phyloP scores from a whole-genome alignment of 2,113 vertebrate species.

The Pseudorectes ferrugineus region DNA sequence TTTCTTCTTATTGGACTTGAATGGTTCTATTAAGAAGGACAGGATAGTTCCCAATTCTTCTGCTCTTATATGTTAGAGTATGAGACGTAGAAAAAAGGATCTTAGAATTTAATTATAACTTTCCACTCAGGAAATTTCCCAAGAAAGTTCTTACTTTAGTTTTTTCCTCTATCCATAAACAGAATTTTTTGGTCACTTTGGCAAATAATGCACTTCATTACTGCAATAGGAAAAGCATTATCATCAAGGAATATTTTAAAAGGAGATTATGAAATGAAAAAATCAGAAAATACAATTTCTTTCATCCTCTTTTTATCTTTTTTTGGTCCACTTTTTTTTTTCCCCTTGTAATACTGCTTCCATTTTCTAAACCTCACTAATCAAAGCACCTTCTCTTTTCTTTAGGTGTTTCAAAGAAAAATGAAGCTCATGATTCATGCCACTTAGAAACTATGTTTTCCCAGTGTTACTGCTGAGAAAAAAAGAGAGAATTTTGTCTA shows the following conservation, averaged over 20 bases:
- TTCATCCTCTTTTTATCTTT: constrained; percentile 29
- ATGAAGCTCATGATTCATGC: background rate
- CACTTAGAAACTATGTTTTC: background rate
- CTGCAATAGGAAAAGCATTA: background rate
- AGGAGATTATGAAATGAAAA: background rate
- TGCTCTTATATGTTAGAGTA: background rate
- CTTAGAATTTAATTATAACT: background rate
- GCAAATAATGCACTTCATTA: background rate
- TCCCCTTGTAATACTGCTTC: constrained; percentile 37
- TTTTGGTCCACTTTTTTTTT: constrained; percentile 50
- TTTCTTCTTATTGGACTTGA: background rate
- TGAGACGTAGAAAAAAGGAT: background rate
- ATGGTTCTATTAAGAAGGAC: background rate
- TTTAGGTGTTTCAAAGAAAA: constrained; percentile 59
- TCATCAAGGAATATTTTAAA: background rate
- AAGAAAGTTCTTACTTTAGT: background rate
- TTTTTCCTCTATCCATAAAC: background rate
- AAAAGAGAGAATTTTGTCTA: background rate
- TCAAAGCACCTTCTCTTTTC: constrained; percentile 62
- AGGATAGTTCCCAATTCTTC: background rate
- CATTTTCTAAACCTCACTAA: constrained; percentile 59
- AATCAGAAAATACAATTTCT: background rate
- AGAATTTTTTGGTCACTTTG: background rate
- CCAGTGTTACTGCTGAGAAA: background rate
- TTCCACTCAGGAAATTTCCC: background rate